These are phyloP conservation scores for Laupala kohalensis DNA, from an alignment of 1,140 invertebrate species.

Conservation along the genomic window DNA sequence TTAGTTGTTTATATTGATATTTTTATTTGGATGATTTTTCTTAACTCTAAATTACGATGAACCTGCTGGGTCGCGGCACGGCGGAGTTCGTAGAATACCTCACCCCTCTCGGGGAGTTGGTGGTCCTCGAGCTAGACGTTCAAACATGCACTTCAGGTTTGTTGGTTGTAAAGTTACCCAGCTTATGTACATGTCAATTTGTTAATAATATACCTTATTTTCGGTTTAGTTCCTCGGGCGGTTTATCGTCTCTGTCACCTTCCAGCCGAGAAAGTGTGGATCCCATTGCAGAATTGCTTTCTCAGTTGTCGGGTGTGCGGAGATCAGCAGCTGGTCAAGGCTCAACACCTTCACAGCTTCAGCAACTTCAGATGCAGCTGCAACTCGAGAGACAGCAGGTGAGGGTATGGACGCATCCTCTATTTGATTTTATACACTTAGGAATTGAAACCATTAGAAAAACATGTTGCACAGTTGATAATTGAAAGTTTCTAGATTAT, in stretches of 20 bases:
- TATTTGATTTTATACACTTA: too few species aligned
- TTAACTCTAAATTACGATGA: conserved; percentile 62
- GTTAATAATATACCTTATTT: too few species aligned
- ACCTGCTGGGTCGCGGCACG: conserved; percentile 64
- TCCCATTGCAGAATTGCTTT: conserved; percentile 86
- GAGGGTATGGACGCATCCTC: conserved; percentile 35
- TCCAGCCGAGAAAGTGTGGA: conserved; percentile 82
- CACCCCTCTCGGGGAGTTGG: conserved; percentile 64
- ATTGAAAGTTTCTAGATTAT: too few species aligned
- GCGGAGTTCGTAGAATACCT: conserved; percentile 70
- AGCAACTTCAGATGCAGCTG: conserved; percentile 81
- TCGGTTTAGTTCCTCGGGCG: conserved; percentile 65
- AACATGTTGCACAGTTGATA: too few species aligned
- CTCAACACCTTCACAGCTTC: conserved; percentile 60
- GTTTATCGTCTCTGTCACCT: conserved; percentile 61
- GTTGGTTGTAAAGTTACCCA: not conserved
- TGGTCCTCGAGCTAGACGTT: conserved; percentile 53
- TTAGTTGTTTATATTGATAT: too few species aligned
- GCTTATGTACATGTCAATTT: conserved; percentile 2
- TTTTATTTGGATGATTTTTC: too few species aligned
- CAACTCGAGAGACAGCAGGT: conserved; percentile 76
- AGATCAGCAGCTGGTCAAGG: conserved; percentile 44
- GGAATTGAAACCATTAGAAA: too few species aligned
- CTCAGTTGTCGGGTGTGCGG: conserved; percentile 79
- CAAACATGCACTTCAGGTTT: conserved; percentile 83